phyloP scores from a whole-genome alignment of 2,888 invertebrate genomes.

The Ophion costatus region DNA sequence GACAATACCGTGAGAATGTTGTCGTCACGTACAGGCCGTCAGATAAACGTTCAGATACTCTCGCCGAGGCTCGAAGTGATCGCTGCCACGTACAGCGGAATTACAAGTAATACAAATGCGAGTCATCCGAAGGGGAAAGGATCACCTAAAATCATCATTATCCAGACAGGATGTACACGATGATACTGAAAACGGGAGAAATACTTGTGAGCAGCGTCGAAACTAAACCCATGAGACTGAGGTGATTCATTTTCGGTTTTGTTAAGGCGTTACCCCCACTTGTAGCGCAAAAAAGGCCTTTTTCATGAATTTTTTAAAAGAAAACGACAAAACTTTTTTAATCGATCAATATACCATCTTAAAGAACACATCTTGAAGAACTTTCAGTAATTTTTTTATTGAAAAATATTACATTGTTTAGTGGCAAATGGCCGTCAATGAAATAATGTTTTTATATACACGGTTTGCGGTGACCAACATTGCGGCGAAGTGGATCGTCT shows the following conservation, averaged over 20 bases:
- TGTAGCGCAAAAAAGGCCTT: too few species aligned
- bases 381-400: too few species aligned
- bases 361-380: too few species aligned
- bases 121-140: background rate
- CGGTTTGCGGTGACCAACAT: too few species aligned
- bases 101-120: conserved; percentile 62
- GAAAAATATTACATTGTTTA: too few species aligned
- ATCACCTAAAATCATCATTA: conserved; percentile 9
- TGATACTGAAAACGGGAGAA: conserved; percentile 69
- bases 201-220: conserved; percentile 68
- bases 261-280: too few species aligned
- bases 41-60: conserved; percentile 71
- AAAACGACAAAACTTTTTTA: too few species aligned
- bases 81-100: conserved; percentile 67
- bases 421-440: too few species aligned
- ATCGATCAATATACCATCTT: too few species aligned
- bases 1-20: conserved; percentile 72
- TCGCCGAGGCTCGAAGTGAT: conserved; percentile 63
- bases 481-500: too few species aligned
- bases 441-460: too few species aligned
- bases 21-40: conserved; percentile 65
- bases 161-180: conserved; percentile 70
- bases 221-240: conserved; percentile 70
- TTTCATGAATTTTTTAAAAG: too few species aligned
- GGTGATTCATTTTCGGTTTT: conserved; percentile 54